Conservation (phyloP, 2,113 vertebrate genomes). For the Eptesicus fuscus region DNA sequence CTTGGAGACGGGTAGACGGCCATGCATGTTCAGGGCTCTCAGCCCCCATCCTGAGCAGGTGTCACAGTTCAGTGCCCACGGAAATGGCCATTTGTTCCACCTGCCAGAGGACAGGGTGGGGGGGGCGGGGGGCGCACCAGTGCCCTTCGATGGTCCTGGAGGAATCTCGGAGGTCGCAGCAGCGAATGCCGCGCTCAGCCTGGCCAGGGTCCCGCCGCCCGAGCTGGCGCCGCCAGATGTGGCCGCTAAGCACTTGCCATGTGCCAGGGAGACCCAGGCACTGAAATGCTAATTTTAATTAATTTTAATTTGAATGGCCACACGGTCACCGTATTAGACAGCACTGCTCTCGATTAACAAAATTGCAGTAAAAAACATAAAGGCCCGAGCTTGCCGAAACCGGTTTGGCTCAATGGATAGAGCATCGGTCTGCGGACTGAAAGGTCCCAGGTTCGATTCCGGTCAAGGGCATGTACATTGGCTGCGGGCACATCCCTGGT, state of each 20-base stretch:
- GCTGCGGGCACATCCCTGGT: too few relatives aligned
- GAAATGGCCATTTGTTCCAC: neutral
- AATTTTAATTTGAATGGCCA: conserved; percentile 36
- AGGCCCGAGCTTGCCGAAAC: neutral
- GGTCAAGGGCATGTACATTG: too few relatives aligned
- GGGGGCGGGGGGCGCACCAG: accelerated
- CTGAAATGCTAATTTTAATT: conserved; percentile 40
- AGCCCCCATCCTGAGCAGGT: neutral
- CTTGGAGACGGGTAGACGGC: neutral
- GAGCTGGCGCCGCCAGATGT: neutral
- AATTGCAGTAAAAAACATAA: neutral
- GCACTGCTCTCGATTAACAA: neutral
- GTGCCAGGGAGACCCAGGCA: neutral
- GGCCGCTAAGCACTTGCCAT: neutral
- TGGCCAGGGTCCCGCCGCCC: too few relatives aligned
- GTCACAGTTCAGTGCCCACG: accelerated
- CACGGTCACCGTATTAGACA: neutral
- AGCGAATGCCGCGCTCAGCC: too few relatives aligned
- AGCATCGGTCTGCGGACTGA: too few relatives aligned
- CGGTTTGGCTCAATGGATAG: too few relatives aligned
- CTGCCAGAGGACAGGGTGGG: too few relatives aligned
- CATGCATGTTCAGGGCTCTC: neutral
- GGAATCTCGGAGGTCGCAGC: neutral
- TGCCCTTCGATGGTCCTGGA: accelerated
- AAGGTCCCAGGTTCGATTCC: too few relatives aligned